Conservation (phyloP, 1,140 invertebrate species). For the Schlechtendalia chinensis region DNA sequence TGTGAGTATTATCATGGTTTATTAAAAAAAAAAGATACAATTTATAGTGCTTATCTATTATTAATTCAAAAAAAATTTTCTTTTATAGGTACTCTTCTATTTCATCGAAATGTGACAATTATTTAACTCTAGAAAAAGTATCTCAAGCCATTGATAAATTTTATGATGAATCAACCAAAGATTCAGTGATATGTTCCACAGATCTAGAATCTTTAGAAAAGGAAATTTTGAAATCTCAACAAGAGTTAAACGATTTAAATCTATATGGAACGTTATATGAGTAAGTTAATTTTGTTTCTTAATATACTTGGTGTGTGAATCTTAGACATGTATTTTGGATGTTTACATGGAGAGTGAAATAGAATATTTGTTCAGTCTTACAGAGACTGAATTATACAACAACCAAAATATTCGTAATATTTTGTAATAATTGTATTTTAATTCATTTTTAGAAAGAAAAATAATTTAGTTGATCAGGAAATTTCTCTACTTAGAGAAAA, state of each 20-base stretch:
- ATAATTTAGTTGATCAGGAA: neutral
- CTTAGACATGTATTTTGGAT: no score
- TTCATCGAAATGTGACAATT: neutral
- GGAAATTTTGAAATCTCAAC: conserved; percentile 24
- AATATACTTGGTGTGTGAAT: no score
- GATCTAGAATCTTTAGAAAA: conserved; percentile 19
- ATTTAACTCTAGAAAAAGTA: conserved; percentile 15
- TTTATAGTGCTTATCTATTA: no score
- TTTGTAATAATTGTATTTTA: no score
- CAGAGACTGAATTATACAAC: no score
- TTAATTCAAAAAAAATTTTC: no score
- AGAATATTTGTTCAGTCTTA: no score
- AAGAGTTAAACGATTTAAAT: conserved; percentile 25
- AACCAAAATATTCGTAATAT: no score
- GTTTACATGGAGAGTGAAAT: no score
- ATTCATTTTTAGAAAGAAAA: conserved; percentile 23
- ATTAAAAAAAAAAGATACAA: no score
- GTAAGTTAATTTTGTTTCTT: conserved; percentile 36
- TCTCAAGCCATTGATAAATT: conserved; percentile 14
- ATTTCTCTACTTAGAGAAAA: conserved; percentile 6
- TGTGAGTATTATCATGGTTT: conserved; percentile 23
- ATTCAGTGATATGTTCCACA: neutral
- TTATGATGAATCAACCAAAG: conserved; percentile 34
- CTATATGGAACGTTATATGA: neutral
- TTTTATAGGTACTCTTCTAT: conserved; percentile 5